Base-by-base conservation (phyloP, 2,888 invertebrate genomes). In the Ophion slaviceki region DNA sequence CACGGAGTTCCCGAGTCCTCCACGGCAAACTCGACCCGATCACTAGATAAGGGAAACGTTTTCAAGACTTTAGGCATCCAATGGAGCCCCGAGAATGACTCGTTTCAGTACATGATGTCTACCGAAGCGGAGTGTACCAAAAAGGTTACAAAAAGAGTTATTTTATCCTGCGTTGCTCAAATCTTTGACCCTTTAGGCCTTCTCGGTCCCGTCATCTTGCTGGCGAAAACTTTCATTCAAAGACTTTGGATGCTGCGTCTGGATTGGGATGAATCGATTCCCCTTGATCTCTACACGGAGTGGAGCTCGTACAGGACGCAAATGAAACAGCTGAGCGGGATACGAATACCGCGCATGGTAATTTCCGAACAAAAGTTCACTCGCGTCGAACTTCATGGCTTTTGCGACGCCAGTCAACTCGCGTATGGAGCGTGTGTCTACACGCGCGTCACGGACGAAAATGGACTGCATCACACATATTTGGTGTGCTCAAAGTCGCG, bases 141-240 rank as follows among this genome's bases (percentile, higher is more conserved):
- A 8, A 45, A 62, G 24, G 17, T 57, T 11, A 70, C 70, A 17
- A 78, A 78, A 78, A 20, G 61, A n/a, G n/a, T 61, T 5, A 57
- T 78, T 14, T 57, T 70, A 0, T 78, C 78, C 0, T 20, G 14
- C 4, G 61, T 57, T 0, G 70, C 70, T 0, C 61, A 70, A 17
- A 17, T 78, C 5, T 78, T 70, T n/a, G 78, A 78, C 7, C 62
- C 78, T 4, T 28, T 70, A 2, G 68, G 78, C 8, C 59, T 66
- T 61, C 47, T 83, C 8, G 47, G 59, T 1, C 83, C 80, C 10
- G 77, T 86, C 17, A 57, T 83, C 4, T 53, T 84, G 62, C 32
- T 11, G 0, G 77, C 86, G 6, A 83, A 86, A 32, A 66, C 72
- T 10, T 7, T 84, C 17, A 80, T 84, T 64, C 83, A 86, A 80